Base-by-base conservation (phyloP, 2,113 vertebrate genomes). In the Salvelinus fontinalis region DNA sequence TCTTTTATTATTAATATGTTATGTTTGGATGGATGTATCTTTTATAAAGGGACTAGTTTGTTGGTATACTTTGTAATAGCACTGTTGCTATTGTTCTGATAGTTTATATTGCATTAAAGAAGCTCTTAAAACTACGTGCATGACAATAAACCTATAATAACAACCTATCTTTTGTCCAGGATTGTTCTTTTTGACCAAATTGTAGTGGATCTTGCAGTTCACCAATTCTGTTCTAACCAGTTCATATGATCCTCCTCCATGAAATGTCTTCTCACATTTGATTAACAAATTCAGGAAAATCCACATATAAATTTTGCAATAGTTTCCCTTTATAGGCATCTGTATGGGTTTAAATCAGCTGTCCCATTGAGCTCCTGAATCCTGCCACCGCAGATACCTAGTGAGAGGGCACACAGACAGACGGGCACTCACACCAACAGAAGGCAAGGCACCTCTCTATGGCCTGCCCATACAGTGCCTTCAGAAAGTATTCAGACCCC, bases 141-240 rank as follows among this genome's bases (percentile, higher is more conserved):
- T 77, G 84, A 89, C 87, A 90, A 90, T 88, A 87, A 76, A 83
- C 57, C 85, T 78, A 81, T 86, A 91, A 91, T 92, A 59, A 65
- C 48, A 62, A 22, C 54, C 54, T 20, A 8, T 22, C 20, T 22
- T 16, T 62, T 62, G 18, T 62, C 51, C 51, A 14, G 16, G 16
- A 18, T 16, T 54, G 51, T 54, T 54, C 0, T 44, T 44, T 44
- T 44, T 11, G 39, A 44, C 39, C 9, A 44, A 44, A 44, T 39
- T 51, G 49, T 51, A 51, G 11, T 51, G 49, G 49, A 51, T 16
- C 14, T 51, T 51, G 49, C 49, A 51, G 12, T 51, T 14, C 49
- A 51, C 14, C 4, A 51, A 51, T 51, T 51, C 14, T 16, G 14
- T 51, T 51, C 49, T 51, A 51, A 51, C 11, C 49, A 51, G 14